Evolutionary conservation across 2,888 invertebrate species (phyloP).

Genomic region (Galeruca laticollis): DNA sequence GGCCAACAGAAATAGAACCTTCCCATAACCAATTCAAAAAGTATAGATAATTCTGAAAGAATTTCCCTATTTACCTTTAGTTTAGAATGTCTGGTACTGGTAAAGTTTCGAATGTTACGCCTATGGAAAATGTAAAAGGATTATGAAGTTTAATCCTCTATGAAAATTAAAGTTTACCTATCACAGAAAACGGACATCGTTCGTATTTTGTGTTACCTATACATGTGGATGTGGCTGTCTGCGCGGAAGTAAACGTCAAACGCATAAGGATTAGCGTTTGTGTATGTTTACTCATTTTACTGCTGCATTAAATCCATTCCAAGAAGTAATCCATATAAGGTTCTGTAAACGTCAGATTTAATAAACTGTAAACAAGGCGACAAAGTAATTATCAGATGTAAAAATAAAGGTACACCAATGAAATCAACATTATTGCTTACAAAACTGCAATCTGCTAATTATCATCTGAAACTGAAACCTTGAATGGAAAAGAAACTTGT

Average conservation of each 20-base stretch:
- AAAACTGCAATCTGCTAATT: constrained; percentile 1
- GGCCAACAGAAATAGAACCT: no score
- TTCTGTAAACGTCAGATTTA: not conserved
- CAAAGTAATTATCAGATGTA: not conserved
- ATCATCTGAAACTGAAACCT: constrained; percentile 11
- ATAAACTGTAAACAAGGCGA: not conserved
- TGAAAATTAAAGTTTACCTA: not conserved
- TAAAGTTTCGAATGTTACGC: not conserved
- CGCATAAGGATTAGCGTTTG: not conserved
- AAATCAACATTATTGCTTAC: constrained; percentile 1
- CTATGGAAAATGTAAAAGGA: constrained; percentile 5
- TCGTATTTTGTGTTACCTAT: not conserved
- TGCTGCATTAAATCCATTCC: not conserved
- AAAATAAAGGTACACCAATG: constrained; percentile 6
- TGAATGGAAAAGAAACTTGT: constrained; percentile 2
- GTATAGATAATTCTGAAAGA: not conserved
- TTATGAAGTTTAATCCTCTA: not conserved
- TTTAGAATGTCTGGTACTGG: not conserved
- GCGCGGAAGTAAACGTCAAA: constrained; percentile 15
- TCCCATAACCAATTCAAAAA: not conserved
- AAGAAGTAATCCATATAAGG: not conserved
- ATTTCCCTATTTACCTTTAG: not conserved
- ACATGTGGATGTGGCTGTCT: not conserved
- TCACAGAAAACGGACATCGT: not conserved
- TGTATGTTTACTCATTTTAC: not conserved